phyloP scores from a whole-genome alignment of 2,113 vertebrate species.

The Thomomys bottae region DNA sequence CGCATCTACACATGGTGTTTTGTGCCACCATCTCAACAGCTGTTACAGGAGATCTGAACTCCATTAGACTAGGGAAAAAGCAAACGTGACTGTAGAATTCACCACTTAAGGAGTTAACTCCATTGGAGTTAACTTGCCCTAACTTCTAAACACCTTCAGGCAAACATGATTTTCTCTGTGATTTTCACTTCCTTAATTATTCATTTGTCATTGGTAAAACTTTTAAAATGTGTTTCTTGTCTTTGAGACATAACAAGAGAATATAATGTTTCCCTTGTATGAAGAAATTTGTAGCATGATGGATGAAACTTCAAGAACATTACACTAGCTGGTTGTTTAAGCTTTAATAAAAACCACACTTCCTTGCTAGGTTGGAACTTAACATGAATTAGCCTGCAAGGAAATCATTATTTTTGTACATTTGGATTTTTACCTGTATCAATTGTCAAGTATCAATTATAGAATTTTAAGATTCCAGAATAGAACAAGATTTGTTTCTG shows the following conservation, averaged over 20 bases:
- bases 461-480: conserved; percentile 35
- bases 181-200: conserved; percentile 66
- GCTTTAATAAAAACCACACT: conserved; percentile 82
- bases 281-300: conserved; percentile 80
- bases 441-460: conserved; percentile 1
- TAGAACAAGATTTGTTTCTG: conserved; percentile 8
- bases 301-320: conserved; percentile 78
- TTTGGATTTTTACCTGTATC: conserved; percentile 70
- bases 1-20: not conserved
- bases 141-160: not conserved
- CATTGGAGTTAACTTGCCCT: not conserved
- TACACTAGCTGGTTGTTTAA: conserved; percentile 76
- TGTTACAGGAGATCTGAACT: conserved; percentile 3
- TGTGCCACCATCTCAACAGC: not conserved
- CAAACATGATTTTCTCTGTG: conserved; percentile 49
- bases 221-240: conserved; percentile 78
- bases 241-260: conserved; percentile 76
- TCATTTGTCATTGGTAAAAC: conserved; percentile 68
- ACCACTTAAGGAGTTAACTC: not conserved
- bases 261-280: conserved; percentile 74
- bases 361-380: conserved; percentile 72
- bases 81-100: conserved; percentile 36
- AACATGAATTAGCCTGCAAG: conserved; percentile 66
- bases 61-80: not conserved
- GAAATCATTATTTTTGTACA: conserved; percentile 71